Evolutionary conservation across 2,113 vertebrate species (phyloP).

Genomic region (Halcyon senegalensis): DNA sequence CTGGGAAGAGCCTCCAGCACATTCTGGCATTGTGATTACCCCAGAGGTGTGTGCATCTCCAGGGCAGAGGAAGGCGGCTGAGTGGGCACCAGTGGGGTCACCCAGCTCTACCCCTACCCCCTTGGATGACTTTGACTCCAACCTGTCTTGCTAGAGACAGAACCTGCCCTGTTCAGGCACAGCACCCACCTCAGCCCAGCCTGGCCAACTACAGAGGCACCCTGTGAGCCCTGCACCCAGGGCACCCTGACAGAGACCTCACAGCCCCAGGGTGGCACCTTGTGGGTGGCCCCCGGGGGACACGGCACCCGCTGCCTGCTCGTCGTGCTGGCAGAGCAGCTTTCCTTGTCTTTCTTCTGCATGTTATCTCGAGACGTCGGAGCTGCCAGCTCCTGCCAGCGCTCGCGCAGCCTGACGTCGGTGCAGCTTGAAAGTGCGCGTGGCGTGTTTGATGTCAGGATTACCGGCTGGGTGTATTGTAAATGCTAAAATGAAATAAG

Average conservation of each 20-base stretch:
- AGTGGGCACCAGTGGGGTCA: not conserved
- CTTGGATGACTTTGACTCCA: not conserved
- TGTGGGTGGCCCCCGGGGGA: not conserved
- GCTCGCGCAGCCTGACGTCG: conserved; percentile 20
- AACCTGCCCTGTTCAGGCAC: not conserved
- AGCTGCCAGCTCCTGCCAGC: conserved; percentile 58
- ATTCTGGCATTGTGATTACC: accelerated
- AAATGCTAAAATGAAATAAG: conserved; percentile 72
- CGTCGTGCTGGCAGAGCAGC: not conserved
- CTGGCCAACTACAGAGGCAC: not conserved
- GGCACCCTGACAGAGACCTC: not conserved
- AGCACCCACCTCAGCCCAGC: not conserved
- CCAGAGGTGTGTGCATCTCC: not conserved
- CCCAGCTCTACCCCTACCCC: not conserved
- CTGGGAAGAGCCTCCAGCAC: not conserved
- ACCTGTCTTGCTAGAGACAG: accelerated
- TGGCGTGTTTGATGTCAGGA: conserved; percentile 71
- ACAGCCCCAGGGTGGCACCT: accelerated
- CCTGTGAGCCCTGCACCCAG: not conserved
- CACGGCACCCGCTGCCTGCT: accelerated
- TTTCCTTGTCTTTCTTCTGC: not conserved
- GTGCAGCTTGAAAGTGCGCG: conserved; percentile 30
- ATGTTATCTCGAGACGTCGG: conserved; percentile 16
- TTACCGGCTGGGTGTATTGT: conserved; percentile 67
- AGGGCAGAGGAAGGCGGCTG: accelerated